Evolutionary conservation across 2,797 vertebrate genomes (phyloP).

Genomic region (Gobionotothen gibberifrons): DNA sequence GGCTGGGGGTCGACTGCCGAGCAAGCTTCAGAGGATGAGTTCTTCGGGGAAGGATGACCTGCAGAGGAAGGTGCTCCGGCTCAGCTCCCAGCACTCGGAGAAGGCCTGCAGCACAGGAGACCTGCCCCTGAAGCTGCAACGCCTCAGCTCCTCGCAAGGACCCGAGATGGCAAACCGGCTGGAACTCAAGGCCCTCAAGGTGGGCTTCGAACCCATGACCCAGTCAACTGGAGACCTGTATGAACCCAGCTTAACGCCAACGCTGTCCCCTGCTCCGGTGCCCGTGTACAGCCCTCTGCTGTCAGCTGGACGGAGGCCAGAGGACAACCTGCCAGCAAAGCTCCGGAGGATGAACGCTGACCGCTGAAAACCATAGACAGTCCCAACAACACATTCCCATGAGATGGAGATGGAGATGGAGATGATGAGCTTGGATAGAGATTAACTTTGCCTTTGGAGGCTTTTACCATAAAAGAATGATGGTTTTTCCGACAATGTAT

Average conservation of each 20-base stretch:
- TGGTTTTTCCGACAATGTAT: conserved; percentile 17
- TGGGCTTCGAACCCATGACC: conserved; percentile 86
- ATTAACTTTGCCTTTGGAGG: conserved; percentile 22
- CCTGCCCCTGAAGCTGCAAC: conserved; percentile 87
- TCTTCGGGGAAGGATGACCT: conserved; percentile 85
- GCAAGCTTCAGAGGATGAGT: conserved; percentile 89
- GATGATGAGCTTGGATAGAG: conserved; percentile 20
- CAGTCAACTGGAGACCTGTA: conserved; percentile 84
- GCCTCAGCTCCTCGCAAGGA: conserved; percentile 79
- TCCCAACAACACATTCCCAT: not conserved
- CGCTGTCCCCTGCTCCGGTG: conserved; percentile 56
- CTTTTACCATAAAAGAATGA: not conserved
- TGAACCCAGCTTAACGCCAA: conserved; percentile 70
- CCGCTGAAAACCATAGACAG: conserved; percentile 59
- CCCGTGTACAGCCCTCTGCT: conserved; percentile 70
- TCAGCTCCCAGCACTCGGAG: conserved; percentile 81
- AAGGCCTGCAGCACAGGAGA: conserved; percentile 89
- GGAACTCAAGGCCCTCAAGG: conserved; percentile 84
- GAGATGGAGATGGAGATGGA: no score
- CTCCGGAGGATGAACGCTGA: conserved; percentile 85
- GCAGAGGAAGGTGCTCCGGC: conserved; percentile 83
- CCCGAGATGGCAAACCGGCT: conserved; percentile 77
- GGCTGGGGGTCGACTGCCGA: conserved; percentile 79
- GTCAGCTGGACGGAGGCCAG: conserved; percentile 69
- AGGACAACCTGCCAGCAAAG: conserved; percentile 87